phyloP scores from a whole-genome alignment of 2,113 vertebrate species.

The Mungos mungo region DNA sequence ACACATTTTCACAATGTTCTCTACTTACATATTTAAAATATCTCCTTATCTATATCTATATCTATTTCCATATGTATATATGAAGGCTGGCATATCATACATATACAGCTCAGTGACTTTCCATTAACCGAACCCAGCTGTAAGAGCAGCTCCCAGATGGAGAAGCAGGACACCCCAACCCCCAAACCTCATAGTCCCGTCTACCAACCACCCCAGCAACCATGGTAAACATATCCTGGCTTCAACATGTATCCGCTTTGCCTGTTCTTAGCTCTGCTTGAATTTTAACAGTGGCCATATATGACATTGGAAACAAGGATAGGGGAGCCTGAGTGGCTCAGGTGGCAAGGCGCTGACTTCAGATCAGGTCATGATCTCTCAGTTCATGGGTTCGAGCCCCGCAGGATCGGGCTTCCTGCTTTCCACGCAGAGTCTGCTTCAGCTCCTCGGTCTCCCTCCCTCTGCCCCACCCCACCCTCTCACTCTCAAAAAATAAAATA shows the following conservation, averaged over 20 bases:
- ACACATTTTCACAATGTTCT: neutral
- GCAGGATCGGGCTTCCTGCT: too few relatives aligned
- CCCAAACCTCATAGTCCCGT: neutral
- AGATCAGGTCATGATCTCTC: too few relatives aligned
- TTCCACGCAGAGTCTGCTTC: too few relatives aligned
- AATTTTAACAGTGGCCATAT: neutral
- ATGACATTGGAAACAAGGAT: neutral
- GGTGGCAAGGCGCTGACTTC: too few relatives aligned
- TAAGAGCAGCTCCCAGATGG: accelerated
- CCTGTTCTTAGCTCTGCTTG: neutral
- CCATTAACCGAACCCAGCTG: neutral
- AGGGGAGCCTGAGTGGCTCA: neutral
- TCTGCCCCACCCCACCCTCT: too few relatives aligned
- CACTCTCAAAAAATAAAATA: too few relatives aligned
- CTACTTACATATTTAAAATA: neutral
- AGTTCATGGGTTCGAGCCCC: too few relatives aligned
- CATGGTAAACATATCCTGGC: too few relatives aligned
- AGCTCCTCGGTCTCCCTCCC: too few relatives aligned
- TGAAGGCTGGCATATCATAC: neutral
- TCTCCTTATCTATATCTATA: neutral
- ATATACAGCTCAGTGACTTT: neutral
- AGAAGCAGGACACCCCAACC: neutral
- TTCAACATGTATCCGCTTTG: neutral
- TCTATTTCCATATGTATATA: neutral
- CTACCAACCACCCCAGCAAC: neutral